Evolutionary conservation across 2,113 vertebrate genomes (phyloP).

Genomic region (Rhinolophus sinicus): DNA sequence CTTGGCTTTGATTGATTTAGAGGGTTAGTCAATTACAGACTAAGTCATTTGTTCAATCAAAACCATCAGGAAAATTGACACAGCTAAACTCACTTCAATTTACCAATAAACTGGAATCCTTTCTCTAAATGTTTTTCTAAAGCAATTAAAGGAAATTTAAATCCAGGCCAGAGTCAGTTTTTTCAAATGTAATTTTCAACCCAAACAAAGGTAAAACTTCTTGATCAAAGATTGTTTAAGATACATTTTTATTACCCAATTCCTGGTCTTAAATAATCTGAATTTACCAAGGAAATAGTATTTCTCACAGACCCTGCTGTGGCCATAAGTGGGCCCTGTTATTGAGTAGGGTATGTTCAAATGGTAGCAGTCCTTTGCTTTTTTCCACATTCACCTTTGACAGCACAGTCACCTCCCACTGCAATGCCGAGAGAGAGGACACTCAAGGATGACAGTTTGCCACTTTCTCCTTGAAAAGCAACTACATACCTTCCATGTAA

Average conservation of each 20-base stretch:
- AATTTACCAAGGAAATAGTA: slow-evolving; percentile 8
- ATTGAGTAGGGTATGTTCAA: background rate
- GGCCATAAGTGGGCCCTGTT: background rate
- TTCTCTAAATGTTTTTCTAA: slow-evolving; percentile 50
- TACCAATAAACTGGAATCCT: slow-evolving; percentile 26
- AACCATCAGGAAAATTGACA: slow-evolving; percentile 55
- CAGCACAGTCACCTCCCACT: background rate
- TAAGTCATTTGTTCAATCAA: slow-evolving; percentile 65
- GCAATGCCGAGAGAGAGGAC: background rate
- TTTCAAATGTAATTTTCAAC: slow-evolving; percentile 48
- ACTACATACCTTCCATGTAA: background rate
- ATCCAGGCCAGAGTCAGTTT: background rate
- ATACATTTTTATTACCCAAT: slow-evolving; percentile 16
- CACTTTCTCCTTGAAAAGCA: background rate
- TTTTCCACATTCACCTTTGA: background rate
- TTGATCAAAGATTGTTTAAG: background rate
- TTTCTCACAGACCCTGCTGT: background rate
- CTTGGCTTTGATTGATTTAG: slow-evolving; percentile 50
- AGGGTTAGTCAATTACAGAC: slow-evolving; percentile 40
- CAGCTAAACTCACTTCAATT: slow-evolving; percentile 33
- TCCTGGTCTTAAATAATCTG: background rate
- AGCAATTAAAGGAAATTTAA: slow-evolving; percentile 30
- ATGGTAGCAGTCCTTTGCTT: background rate
- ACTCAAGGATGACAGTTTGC: background rate
- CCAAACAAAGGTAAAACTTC: background rate